These are phyloP conservation scores for Calosoma granatense DNA, from an alignment of 1,140 invertebrate species.

Conservation along the genomic window DNA sequence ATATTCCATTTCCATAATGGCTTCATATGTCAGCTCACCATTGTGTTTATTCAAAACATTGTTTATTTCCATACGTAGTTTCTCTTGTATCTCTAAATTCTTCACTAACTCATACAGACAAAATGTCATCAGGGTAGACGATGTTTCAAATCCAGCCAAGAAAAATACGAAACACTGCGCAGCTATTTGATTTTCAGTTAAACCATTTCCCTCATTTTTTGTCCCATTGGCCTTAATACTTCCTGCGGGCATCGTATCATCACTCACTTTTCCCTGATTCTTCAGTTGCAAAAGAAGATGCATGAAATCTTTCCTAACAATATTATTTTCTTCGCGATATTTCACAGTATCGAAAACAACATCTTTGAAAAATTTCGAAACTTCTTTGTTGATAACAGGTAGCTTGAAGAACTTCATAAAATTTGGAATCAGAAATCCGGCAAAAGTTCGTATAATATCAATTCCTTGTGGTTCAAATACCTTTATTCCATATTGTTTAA, in stretches of 20 bases:
- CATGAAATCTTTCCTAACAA: constrained; percentile 47
- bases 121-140: constrained; percentile 42
- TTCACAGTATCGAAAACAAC: constrained; percentile 43
- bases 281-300: constrained; percentile 46
- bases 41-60: constrained; percentile 30
- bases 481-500: constrained; percentile 21
- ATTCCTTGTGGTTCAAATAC: neutral
- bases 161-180: constrained; percentile 45
- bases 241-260: too few species aligned
- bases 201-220: too few species aligned
- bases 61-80: constrained; percentile 41
- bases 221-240: too few species aligned
- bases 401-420: constrained; percentile 20
- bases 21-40: constrained; percentile 40
- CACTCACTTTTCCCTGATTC: constrained; percentile 39
- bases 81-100: constrained; percentile 43
- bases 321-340: constrained; percentile 36
- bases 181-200: too few species aligned
- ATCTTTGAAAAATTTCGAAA: constrained; percentile 40
- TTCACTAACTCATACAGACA: constrained; percentile 42
- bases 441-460: neutral
- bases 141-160: constrained; percentile 51
- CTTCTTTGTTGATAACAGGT: constrained; percentile 30
- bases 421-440: neutral
- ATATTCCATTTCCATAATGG: constrained; percentile 33